phyloP scores from a whole-genome alignment of 2,797 vertebrate genomes.

The Cossypha heuglini region DNA sequence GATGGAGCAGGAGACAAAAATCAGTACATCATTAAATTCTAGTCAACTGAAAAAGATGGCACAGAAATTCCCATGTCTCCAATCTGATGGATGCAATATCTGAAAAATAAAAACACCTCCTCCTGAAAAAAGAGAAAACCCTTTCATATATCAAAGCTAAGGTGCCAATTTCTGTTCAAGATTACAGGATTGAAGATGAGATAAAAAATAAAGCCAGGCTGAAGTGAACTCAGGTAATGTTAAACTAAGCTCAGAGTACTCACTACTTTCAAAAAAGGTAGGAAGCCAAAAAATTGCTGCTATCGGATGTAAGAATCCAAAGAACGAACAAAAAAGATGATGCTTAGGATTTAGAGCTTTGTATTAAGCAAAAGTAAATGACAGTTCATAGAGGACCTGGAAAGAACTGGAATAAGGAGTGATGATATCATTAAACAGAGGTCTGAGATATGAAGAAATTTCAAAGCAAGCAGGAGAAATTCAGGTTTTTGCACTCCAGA shows the following conservation, averaged over 20 bases:
- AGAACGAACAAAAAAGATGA: neutral
- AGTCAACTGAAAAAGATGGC: neutral
- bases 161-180: neutral
- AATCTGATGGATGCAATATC: neutral
- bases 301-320: neutral
- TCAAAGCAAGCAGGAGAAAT: neutral
- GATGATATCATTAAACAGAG: neutral
- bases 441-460: neutral
- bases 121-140: neutral
- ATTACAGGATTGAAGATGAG: constrained; percentile 1
- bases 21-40: neutral
- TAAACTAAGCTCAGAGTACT: neutral
- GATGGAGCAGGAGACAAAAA: neutral
- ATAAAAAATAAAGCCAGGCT: constrained; percentile 3
- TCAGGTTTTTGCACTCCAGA: neutral
- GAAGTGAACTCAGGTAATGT: neutral
- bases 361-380: neutral
- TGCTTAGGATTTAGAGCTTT: neutral
- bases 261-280: neutral
- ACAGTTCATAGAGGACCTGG: neutral
- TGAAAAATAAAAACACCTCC: neutral
- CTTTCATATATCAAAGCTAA: neutral
- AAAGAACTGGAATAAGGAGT: neutral
- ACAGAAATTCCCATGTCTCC: neutral
- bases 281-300: neutral